Evolutionary conservation across 2,113 vertebrate genomes (phyloP).

Genomic region (Bujurquina vittata): DNA sequence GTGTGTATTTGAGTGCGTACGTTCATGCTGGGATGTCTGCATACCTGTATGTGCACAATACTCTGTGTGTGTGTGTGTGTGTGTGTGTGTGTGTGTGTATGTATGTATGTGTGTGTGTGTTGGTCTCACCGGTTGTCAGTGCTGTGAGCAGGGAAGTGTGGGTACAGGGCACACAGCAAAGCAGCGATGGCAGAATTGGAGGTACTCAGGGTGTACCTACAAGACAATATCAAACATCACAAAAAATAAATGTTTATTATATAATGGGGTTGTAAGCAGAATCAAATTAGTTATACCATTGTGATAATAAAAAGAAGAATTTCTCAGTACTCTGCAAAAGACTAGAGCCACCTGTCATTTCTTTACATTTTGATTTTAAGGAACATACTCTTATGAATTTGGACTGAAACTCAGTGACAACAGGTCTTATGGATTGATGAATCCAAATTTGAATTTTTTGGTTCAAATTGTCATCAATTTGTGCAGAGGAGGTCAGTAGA

Average conservation of each 20-base stretch:
- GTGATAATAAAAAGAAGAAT: neutral
- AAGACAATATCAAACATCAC: slow-evolving; percentile 3
- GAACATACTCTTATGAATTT: neutral
- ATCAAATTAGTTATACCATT: neutral
- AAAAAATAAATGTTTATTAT: neutral
- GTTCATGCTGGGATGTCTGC: too few relatives aligned
- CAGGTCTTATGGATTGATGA: neutral
- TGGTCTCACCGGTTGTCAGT: slow-evolving; percentile 92
- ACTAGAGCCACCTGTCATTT: neutral
- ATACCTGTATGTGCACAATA: too few relatives aligned
- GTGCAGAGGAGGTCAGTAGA: neutral
- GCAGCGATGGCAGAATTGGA: slow-evolving; percentile 96
- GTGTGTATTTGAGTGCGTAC: too few relatives aligned
- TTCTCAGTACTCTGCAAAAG: neutral
- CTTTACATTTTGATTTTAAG: neutral
- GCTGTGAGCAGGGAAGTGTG: slow-evolving; percentile 96
- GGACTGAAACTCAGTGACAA: neutral
- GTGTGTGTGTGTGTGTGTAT: neutral
- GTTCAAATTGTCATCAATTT: neutral
- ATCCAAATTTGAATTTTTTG: neutral
- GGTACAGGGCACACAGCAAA: slow-evolving; percentile 95
- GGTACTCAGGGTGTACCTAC: slow-evolving; percentile 93
- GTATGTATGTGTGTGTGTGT: neutral
- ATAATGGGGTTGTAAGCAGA: neutral
- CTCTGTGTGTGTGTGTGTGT: neutral